phyloP scores from a whole-genome alignment of 2,113 vertebrate species.

The Hydrolagus affinis region DNA sequence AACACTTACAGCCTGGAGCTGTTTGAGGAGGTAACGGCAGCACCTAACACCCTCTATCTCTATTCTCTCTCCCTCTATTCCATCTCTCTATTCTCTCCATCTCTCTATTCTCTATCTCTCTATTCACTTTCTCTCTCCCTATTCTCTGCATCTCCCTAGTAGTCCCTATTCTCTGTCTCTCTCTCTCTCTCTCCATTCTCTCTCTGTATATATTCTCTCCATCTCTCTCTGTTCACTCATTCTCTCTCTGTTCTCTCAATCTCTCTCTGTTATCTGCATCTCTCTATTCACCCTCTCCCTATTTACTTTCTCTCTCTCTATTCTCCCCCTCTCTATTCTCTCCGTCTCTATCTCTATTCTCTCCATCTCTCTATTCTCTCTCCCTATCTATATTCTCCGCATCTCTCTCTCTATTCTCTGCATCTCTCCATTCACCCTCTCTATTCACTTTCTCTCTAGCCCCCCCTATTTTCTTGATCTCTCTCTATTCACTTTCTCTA shows the following conservation, averaged over 20 bases:
- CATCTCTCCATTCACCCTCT: too few species aligned
- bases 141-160: too few species aligned
- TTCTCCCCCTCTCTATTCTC: too few species aligned
- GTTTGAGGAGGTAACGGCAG: constrained; percentile 76
- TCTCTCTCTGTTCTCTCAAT: not conserved
- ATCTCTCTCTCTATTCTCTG: too few species aligned
- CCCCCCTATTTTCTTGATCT: too few species aligned
- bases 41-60: constrained; percentile 12
- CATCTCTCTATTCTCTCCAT: not conserved
- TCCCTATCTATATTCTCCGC: too few species aligned
- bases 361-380: too few species aligned
- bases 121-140: not conserved
- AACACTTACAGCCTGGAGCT: constrained; percentile 98
- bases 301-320: not conserved
- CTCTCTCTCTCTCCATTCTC: not conserved
- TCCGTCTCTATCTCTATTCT: too few species aligned
- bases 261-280: not conserved
- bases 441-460: too few species aligned
- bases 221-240: constrained; percentile 32
- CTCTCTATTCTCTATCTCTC: not conserved
- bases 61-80: constrained; percentile 16
- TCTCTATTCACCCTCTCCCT: not conserved
- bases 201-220: not conserved
- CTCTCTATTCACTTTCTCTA: too few species aligned
- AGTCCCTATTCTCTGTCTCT: accelerated